phyloP scores from a whole-genome alignment of 1,140 invertebrate genomes.

The Hesperophylax magnus region DNA sequence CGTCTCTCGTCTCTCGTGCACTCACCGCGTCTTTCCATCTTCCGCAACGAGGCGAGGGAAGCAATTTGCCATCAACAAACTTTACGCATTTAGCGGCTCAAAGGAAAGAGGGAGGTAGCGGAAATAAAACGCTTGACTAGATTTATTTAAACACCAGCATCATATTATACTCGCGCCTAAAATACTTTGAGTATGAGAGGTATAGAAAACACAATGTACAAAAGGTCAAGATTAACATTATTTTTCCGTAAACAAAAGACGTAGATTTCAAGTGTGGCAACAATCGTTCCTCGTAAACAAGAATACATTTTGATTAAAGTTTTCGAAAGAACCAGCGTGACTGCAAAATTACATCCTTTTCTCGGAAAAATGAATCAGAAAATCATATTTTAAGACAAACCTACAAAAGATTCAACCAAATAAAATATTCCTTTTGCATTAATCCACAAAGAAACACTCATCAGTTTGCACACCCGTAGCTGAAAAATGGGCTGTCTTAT shows the following conservation, averaged over 20 bases:
- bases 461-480: too few species aligned
- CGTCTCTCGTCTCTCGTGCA: too few species aligned
- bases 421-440: too few species aligned
- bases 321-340: too few species aligned
- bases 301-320: background rate
- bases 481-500: too few species aligned
- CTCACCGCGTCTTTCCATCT: too few species aligned
- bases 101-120: background rate
- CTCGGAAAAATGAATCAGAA: too few species aligned
- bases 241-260: background rate
- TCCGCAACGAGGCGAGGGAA: background rate
- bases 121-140: background rate
- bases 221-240: background rate
- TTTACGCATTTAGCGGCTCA: background rate
- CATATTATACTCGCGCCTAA: background rate
- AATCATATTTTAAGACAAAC: too few species aligned
- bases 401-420: too few species aligned
- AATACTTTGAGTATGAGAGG: background rate
- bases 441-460: too few species aligned
- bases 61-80: slow-evolving; percentile 34
- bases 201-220: background rate
- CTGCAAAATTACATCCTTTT: too few species aligned
- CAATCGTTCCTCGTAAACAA: background rate
- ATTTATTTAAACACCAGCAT: slow-evolving; percentile 2
- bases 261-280: background rate